Conservation (phyloP, 2,113 vertebrate genomes). For the Conger conger region DNA sequence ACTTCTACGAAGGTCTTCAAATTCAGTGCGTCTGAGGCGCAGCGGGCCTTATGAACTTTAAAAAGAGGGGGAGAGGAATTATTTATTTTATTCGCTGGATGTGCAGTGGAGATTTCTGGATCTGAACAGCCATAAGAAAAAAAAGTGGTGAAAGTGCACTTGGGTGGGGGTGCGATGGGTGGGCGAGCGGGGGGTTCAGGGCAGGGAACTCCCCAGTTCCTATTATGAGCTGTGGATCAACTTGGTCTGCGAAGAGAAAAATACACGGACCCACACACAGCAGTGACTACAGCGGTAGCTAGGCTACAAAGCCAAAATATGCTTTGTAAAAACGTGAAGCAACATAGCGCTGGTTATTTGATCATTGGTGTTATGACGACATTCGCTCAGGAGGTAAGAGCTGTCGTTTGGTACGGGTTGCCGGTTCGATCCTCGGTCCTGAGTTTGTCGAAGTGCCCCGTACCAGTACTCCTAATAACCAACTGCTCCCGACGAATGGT, state of each 20-base stretch:
- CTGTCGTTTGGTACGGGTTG: too few species aligned
- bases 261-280: not conserved
- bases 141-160: not conserved
- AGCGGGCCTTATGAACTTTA: not conserved
- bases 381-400: too few species aligned
- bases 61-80: not conserved
- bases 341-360: not conserved
- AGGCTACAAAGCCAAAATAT: not conserved
- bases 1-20: not conserved
- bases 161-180: not conserved
- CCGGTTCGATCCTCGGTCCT: too few species aligned
- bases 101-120: not conserved
- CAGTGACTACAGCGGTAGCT: not conserved
- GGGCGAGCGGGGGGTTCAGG: too few species aligned
- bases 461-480: too few species aligned
- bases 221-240: not conserved
- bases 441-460: too few species aligned
- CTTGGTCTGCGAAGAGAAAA: not conserved
- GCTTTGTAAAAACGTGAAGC: not conserved
- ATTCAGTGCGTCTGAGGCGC: not conserved
- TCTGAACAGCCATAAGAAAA: not conserved
- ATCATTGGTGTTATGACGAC: too few species aligned
- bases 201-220: not conserved
- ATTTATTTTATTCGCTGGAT: not conserved
- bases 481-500: too few species aligned